Base-by-base conservation (phyloP, 53 echinoderm and acorn worm species). In the Crossaster papposus region DNA sequence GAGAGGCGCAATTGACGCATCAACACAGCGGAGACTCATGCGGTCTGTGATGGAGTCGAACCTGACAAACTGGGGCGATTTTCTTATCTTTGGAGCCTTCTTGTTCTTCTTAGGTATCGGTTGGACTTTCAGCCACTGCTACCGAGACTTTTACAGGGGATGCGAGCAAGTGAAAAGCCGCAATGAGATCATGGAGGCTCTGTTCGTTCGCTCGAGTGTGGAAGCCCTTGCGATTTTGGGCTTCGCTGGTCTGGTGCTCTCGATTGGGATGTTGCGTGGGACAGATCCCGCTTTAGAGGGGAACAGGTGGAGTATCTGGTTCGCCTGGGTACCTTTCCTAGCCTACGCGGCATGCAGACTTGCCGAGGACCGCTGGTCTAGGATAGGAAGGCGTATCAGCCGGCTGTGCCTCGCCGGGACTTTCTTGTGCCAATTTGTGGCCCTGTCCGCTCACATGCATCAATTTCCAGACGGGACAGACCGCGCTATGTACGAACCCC, bases 401-500 rank as follows among this genome's bases (percentile, higher is more conserved):
- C 84, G 91, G 11, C 79, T 91, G 51, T 94, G 94, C 79, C 90
- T 96, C 22, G 89, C 92, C 33, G 89, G 88, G 73, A 92, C 96
- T 17, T 92, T 96, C 70, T 89, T 94, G 24, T 92, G 92, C 44
- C 94, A 96, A 76, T 96, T 93, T 65, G 90, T 94, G 65, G 65
- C 94, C 2, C 77, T 96, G 77, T 83, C 84, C 26, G 84, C 70
- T 18, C 96, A 96, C 89, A 79, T 96, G 44, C 73, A 70, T 24
- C 64, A 36, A 62, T 77, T 96, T 24, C 93, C 96, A 2, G 75
- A 34, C 23, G 94, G 92, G 6, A 90, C 89, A 2, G 94, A 96
- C 92, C 83, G 89, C 75, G 86, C 93, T 36, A 96, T 96, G 96
- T 96, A 96, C 78, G 94, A 94, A n/a, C 96, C 96, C 10, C 89